phyloP scores from a whole-genome alignment of 2,113 vertebrate species.

The Prunella fulvescens region DNA sequence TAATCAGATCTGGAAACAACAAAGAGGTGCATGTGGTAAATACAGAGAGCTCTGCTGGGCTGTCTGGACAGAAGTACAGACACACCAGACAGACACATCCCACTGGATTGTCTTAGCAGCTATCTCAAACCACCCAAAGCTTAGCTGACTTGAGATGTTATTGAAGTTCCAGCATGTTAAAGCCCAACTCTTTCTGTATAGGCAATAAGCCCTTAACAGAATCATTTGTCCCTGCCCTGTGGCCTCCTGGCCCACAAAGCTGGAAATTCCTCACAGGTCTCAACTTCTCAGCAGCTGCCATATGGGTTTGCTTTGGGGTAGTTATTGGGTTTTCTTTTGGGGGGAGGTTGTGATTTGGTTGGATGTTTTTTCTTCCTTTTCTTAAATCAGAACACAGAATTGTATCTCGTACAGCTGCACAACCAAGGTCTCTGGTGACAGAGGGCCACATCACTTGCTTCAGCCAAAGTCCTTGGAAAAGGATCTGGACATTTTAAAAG shows the following conservation, averaged over 20 bases:
- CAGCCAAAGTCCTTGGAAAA: not conserved
- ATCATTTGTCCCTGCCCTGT: too few species aligned
- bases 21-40: not conserved
- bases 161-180: not conserved
- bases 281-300: not conserved
- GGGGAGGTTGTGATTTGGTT: not conserved
- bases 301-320: not conserved
- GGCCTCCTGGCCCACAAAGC: not conserved
- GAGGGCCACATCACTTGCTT: not conserved
- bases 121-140: not conserved
- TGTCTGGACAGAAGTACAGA: not conserved
- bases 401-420: not conserved
- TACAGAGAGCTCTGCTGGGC: not conserved
- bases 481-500: not conserved
- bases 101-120: not conserved
- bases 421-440: not conserved
- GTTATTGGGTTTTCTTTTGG: not conserved
- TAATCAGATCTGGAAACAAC: conserved; percentile 43
- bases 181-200: not conserved
- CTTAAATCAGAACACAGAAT: not conserved
- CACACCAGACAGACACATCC: not conserved
- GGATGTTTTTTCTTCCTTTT: not conserved
- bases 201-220: not conserved
- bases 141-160: not conserved
- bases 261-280: not conserved